These are phyloP conservation scores for Rhingia campestris DNA, from an alignment of 2,888 invertebrate species.

Conservation along the genomic window DNA sequence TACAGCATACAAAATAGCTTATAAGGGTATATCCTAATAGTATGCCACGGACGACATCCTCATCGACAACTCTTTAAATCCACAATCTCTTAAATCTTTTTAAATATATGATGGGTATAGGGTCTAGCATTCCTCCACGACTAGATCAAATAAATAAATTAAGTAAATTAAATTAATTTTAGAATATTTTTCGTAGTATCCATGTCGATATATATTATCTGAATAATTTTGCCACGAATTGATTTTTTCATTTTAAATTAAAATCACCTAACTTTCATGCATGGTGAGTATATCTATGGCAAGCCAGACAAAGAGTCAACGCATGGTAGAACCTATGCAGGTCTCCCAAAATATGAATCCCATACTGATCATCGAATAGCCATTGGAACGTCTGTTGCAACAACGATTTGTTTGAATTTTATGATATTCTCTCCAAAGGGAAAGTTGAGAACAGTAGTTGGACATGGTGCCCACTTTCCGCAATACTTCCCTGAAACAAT, in stretches of 20 bases:
- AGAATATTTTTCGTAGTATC: no score
- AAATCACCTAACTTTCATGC: conserved; percentile 38
- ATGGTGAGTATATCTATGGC: conserved; percentile 22
- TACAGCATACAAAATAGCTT: no score
- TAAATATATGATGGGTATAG: no score
- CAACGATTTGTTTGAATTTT: conserved; percentile 54
- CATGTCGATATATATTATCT: no score
- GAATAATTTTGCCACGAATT: conserved; percentile 37
- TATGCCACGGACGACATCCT: no score
- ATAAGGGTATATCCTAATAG: no score
- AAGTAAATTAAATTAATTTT: no score
- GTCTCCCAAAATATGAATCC: conserved; percentile 24
- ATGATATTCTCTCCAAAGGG: conserved; percentile 13
- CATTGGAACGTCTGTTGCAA: conserved; percentile 37
- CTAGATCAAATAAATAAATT: no score
- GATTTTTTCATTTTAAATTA: conserved; percentile 60
- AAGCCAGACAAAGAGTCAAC: conserved; percentile 21
- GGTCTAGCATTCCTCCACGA: no score
- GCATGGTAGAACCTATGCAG: conserved; percentile 24
- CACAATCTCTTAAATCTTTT: no score
- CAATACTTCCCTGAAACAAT: conserved; percentile 22
- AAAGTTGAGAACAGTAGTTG: not conserved
- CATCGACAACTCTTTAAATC: no score
- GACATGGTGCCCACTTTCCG: conserved; percentile 5
- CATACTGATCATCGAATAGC: conserved; percentile 62